These are phyloP conservation scores for Oreochromis tanganicae DNA, from an alignment of 2,113 vertebrate genomes.

Conservation along the genomic window DNA sequence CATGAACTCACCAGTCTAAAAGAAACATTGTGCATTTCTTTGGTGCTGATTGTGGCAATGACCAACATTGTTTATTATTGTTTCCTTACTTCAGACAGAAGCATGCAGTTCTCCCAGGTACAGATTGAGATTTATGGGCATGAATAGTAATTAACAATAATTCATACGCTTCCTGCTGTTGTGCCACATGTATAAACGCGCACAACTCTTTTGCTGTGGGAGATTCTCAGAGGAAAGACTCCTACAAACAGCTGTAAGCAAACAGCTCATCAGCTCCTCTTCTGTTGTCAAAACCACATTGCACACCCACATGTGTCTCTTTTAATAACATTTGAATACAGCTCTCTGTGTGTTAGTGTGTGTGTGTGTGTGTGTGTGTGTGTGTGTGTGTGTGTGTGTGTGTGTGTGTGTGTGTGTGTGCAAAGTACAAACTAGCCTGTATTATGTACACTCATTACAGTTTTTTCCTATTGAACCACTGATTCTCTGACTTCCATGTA, in stretches of 20 bases:
- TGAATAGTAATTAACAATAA: neutral
- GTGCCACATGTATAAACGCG: neutral
- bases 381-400: too few species aligned
- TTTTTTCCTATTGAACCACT: neutral
- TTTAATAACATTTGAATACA: neutral
- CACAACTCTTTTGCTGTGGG: neutral
- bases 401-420: fast-evolving
- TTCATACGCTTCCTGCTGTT: neutral
- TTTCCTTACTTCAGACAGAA: neutral
- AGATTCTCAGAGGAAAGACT: neutral
- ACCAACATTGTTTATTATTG: neutral
- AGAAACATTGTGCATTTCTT: neutral
- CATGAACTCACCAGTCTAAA: neutral
- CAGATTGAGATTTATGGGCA: neutral
- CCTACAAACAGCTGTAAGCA: neutral
- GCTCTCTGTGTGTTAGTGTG: neutral
- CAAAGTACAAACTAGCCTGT: neutral
- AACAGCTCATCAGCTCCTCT: neutral
- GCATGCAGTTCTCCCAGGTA: too few species aligned
- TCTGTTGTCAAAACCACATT: neutral
- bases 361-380: neutral
- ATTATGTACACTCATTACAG: neutral
- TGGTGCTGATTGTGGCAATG: neutral
- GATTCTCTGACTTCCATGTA: neutral
- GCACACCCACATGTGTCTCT: neutral